phyloP scores from a whole-genome alignment of 2,888 invertebrate genomes.

The Stramonita haemastoma region DNA sequence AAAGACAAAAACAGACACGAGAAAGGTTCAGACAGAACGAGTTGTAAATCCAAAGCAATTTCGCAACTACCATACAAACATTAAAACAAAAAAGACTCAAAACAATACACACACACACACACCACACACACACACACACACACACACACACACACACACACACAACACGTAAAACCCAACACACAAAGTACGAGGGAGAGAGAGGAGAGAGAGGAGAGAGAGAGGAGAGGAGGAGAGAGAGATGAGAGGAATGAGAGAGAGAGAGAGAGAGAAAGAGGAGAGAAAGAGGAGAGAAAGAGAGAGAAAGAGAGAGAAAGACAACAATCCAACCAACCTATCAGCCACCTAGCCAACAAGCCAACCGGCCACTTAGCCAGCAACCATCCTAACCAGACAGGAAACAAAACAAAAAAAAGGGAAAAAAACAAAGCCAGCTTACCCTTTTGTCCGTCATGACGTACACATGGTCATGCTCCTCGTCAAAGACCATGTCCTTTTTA shows the following conservation, averaged over 20 bases:
- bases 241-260: no score
- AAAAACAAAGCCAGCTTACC: constrained; percentile 79
- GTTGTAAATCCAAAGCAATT: neutral
- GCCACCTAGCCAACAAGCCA: no score
- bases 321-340: no score
- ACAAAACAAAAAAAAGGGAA: no score
- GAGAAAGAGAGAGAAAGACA: no score
- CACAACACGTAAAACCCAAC: neutral
- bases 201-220: neutral
- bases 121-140: neutral
- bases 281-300: no score
- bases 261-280: no score
- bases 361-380: no score
- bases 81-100: no score
- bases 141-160: constrained; percentile 22
- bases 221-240: no score
- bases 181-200: neutral
- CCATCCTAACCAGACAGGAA: no score
- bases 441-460: constrained; percentile 95
- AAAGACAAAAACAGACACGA: constrained; percentile 2
- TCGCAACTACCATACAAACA: no score
- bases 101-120: constrained; percentile 6
- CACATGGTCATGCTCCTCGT: constrained; percentile 91
- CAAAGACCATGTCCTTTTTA: constrained; percentile 95
- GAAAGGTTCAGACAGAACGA: neutral